Evolutionary conservation across 2,888 invertebrate species (phyloP).

Genomic region (Pseudanteris insignis): DNA sequence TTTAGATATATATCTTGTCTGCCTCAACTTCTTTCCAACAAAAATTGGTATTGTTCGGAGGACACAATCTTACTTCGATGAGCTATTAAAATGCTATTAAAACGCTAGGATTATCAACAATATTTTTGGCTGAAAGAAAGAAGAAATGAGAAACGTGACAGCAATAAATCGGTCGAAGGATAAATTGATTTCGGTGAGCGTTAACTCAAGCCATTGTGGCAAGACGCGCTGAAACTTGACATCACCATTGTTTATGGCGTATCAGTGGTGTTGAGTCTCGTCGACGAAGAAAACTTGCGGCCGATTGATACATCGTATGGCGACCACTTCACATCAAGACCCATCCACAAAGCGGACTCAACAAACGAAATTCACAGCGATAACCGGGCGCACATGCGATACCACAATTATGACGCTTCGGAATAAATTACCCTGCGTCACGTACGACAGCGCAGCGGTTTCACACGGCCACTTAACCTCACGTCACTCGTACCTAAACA

Average conservation of each 20-base stretch:
- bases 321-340: too few relatives aligned
- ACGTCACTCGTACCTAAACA: conserved; percentile 27
- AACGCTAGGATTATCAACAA: too few relatives aligned
- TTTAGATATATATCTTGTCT: too few relatives aligned
- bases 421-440: conserved; percentile 59
- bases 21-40: too few relatives aligned
- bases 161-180: too few relatives aligned
- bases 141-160: too few relatives aligned
- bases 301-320: conserved; percentile 46
- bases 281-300: conserved; percentile 28
- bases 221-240: conserved; percentile 19
- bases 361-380: conserved; percentile 6
- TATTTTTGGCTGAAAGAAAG: too few relatives aligned
- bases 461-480: conserved; percentile 47
- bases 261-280: conserved; percentile 21
- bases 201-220: conserved; percentile 8
- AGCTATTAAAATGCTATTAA: too few relatives aligned
- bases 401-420: conserved; percentile 59
- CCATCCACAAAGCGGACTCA: too few relatives aligned
- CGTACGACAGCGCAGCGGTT: conserved; percentile 43
- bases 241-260: conserved; percentile 21
- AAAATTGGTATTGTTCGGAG: too few relatives aligned
- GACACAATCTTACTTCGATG: too few relatives aligned
- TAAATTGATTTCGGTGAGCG: conserved; percentile 6
- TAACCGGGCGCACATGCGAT: conserved; percentile 52